Percentiles rank a stretch among this genome's conserved stretches.
These are phyloP conservation scores for Hydrolagus affinis DNA, from an alignment of 2,113 vertebrate genomes.

Conservation along the genomic window DNA sequence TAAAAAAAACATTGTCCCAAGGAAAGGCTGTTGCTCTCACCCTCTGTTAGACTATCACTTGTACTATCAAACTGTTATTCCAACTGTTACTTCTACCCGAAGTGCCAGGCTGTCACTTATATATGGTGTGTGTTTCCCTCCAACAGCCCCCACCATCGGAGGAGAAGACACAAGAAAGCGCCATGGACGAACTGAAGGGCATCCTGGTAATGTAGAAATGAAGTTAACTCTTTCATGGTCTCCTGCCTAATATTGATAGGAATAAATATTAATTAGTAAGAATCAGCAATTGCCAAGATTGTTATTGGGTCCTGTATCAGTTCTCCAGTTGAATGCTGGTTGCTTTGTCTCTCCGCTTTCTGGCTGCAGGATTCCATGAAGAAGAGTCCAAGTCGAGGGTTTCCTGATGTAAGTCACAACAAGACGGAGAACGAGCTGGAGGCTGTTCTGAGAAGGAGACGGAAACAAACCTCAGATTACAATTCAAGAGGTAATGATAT, in stretches of 20 bases:
- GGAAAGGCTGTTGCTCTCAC: too few relatives aligned
- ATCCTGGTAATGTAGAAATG: slow-evolving; percentile 53
- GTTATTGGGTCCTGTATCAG: background rate
- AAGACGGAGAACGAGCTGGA: slow-evolving; percentile 69
- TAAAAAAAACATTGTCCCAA: too few relatives aligned
- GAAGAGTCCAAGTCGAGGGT: slow-evolving; percentile 60
- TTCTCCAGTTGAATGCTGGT: background rate
- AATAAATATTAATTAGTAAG: background rate
- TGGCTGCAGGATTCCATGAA: slow-evolving; percentile 58
- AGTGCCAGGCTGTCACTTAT: background rate
- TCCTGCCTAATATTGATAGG: background rate
- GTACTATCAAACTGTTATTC: too few relatives aligned
- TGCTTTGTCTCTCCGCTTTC: background rate
- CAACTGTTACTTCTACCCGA: too few relatives aligned
- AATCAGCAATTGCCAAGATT: background rate
- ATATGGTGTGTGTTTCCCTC: background rate
- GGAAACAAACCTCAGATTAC: slow-evolving; percentile 58
- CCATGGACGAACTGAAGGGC: slow-evolving; percentile 68
- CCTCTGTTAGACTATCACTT: too few relatives aligned
- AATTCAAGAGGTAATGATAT: slow-evolving; percentile 43
- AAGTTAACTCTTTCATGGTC: background rate
- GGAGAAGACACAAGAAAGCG: slow-evolving; percentile 62
- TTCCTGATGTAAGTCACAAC: slow-evolving; percentile 50
- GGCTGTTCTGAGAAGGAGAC: slow-evolving; percentile 60
- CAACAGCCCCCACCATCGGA: slow-evolving; percentile 44